phyloP scores from a whole-genome alignment of 2,797 vertebrate genomes.

The Eulemur albifrons region DNA sequence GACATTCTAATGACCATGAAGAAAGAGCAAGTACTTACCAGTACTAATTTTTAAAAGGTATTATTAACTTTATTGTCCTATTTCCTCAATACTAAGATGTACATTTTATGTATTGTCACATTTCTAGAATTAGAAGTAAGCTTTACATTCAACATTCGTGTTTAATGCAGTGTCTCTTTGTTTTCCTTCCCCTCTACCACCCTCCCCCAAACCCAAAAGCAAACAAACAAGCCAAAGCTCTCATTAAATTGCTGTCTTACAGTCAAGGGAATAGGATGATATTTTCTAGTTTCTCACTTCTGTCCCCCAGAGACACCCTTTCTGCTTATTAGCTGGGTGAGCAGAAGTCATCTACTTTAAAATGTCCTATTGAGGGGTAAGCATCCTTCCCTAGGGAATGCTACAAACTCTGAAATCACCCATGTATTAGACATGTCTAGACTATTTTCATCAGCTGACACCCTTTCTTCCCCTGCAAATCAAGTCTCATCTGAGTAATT shows the following conservation, averaged over 20 bases:
- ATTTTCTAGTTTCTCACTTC: background rate
- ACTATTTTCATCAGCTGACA: background rate
- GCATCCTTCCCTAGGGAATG: background rate
- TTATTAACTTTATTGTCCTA: background rate
- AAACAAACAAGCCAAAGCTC: background rate
- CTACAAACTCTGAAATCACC: constrained; percentile 21
- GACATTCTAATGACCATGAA: background rate
- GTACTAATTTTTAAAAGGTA: background rate
- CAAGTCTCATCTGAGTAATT: background rate
- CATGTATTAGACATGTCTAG: background rate
- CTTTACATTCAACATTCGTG: background rate
- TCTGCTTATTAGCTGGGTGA: constrained; percentile 27
- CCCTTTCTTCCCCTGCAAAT: background rate
- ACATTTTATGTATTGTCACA: background rate
- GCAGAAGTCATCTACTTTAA: background rate
- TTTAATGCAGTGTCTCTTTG: background rate
- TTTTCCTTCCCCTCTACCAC: background rate
- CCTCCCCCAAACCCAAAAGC: background rate
- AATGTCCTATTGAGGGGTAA: background rate
- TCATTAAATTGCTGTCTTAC: background rate
- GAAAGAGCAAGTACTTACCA: background rate
- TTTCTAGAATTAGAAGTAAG: background rate
- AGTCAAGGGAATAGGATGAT: background rate
- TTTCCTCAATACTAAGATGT: background rate
- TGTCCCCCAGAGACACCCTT: background rate